Evolutionary conservation across 2,797 vertebrate genomes (phyloP).

Genomic region (Onychomys leucogaster): DNA sequence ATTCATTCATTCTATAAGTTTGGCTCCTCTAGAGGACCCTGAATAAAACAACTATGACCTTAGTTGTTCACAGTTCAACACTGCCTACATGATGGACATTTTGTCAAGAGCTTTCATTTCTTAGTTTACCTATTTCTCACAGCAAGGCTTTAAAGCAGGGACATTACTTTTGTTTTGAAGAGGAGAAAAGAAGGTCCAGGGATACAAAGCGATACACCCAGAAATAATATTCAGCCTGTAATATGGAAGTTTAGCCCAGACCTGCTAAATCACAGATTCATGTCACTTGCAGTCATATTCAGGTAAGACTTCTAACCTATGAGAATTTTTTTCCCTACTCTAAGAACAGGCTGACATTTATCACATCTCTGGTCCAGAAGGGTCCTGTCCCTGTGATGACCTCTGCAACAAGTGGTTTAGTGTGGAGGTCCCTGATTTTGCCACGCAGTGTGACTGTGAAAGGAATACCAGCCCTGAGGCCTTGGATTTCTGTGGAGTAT

Average conservation of each 20-base stretch:
- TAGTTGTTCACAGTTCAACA: background rate
- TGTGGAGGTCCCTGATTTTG: constrained; percentile 84
- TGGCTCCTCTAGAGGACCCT: background rate
- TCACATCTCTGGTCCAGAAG: background rate
- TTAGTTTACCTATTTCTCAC: background rate
- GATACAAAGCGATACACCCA: background rate
- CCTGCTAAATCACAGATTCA: background rate
- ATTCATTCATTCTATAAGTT: background rate
- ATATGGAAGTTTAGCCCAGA: constrained; percentile 22
- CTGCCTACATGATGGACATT: background rate
- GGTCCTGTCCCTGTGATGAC: constrained; percentile 88
- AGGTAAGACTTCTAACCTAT: background rate
- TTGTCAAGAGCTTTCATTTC: background rate
- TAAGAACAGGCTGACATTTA: background rate
- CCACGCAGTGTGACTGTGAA: constrained; percentile 88
- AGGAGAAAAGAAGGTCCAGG: constrained; percentile 16
- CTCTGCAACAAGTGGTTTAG: constrained; percentile 85
- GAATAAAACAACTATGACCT: background rate
- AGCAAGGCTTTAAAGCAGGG: background rate
- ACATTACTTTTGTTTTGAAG: background rate
- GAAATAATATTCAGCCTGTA: background rate
- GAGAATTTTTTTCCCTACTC: background rate
- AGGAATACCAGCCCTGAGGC: constrained; percentile 84
- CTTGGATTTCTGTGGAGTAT: constrained; percentile 84
- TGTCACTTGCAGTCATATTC: background rate